Evolutionary conservation across 37 sponge, comb jelly and placozoan genomes (phyloP), one percentile per base, ranked within the genome.

Genomic region (Ianthella basta): DNA sequence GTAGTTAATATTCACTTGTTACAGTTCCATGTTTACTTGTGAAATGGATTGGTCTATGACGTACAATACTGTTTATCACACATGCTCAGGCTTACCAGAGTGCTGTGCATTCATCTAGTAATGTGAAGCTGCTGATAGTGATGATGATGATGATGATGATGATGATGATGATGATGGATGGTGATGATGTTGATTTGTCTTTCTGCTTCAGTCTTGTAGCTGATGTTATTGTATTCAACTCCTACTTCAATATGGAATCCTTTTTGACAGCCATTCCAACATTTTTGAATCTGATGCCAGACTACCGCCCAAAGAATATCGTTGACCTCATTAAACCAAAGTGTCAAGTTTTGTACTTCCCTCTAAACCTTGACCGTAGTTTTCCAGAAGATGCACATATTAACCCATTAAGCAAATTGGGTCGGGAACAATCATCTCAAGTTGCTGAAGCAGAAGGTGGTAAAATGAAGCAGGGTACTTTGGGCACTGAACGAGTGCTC

Each of bases 151-250:
- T n/a, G n/a, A n/a, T n/a, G n/a, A n/a, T n/a, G n/a, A n/a, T n/a
- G n/a, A n/a, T n/a, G n/a, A n/a, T n/a, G n/a, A n/a, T n/a, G n/a
- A n/a, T n/a, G n/a, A n/a, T n/a, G n/a, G n/a, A n/a, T n/a, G n/a
- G 50, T 44, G 3, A 8, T 44, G 50, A 44, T 44, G 50, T 10
- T 10, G 50, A 44, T 44, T 44, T 44, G 50, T 24, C 21, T 80
- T n/a, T 61, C 35, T 27, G 1, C 4, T 61, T 4, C 68, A 94
- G 95, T 44, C 80, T 97, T 14, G 91, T 87, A 13, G 95, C 97
- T 20, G 97, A 97, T 54, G 6, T 29, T 2, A 67, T 97, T 16
- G n/a, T 97, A 33, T 97, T 97, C 83, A 97, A 97, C 85, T 97
- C 97, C 39, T 80, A 88, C 35, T 94, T 91, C 83, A 97, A 97